Conservation (phyloP, 2,888 invertebrate species). For the Macaria liturata region DNA sequence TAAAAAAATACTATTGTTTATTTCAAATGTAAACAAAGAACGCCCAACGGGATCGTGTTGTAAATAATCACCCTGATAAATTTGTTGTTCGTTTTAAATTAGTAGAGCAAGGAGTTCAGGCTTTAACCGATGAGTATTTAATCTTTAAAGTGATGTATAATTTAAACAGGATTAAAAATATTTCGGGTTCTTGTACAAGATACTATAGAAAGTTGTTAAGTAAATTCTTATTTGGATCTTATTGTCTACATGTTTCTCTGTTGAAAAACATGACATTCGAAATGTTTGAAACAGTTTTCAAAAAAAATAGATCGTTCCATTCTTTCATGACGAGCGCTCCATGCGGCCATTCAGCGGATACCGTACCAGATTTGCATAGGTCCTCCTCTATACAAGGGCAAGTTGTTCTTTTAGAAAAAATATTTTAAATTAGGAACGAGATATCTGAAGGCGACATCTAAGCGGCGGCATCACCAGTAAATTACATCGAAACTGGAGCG, state of each 20-base stretch:
- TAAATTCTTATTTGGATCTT: too few species aligned
- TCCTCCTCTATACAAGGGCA: slow-evolving; percentile 17
- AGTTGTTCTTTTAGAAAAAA: slow-evolving; percentile 36
- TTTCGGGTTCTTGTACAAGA: too few species aligned
- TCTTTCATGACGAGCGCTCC: neutral
- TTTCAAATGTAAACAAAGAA: slow-evolving; percentile 44
- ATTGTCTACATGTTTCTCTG: too few species aligned
- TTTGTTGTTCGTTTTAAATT: neutral
- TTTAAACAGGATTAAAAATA: too few species aligned
- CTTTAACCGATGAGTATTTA: too few species aligned
- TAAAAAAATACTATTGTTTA: slow-evolving; percentile 44
- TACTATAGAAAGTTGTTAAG: too few species aligned
- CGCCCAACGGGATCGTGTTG: slow-evolving; percentile 15
- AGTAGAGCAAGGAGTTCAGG: too few species aligned
- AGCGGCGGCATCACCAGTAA: slow-evolving; percentile 66
- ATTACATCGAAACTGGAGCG: slow-evolving; percentile 74
- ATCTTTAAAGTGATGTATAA: too few species aligned
- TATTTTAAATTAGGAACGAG: slow-evolving; percentile 69
- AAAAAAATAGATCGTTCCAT: slow-evolving; percentile 1
- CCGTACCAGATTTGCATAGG: slow-evolving; percentile 24
- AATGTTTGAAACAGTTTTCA: neutral
- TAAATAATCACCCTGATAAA: slow-evolving; percentile 29
- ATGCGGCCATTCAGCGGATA: slow-evolving; percentile 5
- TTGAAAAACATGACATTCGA: too few species aligned
- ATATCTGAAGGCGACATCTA: slow-evolving; percentile 77